phyloP scores from a whole-genome alignment of 2,113 vertebrate species.

The Alaudala cheleensis region DNA sequence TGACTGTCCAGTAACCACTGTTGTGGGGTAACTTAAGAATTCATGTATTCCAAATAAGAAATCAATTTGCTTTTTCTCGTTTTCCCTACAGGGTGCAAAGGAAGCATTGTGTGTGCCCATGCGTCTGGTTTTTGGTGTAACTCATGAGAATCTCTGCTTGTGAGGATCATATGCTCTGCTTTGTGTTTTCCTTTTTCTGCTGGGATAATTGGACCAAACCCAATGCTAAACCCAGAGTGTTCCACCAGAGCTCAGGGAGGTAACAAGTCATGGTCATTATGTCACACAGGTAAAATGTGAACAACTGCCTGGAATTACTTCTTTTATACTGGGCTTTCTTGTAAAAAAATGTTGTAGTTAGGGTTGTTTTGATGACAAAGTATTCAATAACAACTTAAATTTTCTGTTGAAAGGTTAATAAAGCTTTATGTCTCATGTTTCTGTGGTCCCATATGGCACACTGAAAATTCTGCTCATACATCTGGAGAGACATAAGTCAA shows the following conservation, averaged over 20 bases:
- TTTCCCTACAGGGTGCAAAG: background rate
- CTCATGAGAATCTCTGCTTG: background rate
- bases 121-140: rapidly evolving
- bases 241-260: background rate
- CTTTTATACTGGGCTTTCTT: background rate
- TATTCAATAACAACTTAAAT: background rate
- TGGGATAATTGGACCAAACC: background rate
- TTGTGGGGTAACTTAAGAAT: background rate
- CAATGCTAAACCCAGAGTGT: background rate
- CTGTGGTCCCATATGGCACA: background rate
- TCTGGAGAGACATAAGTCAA: constrained; percentile 7
- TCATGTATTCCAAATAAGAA: background rate
- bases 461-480: background rate
- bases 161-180: background rate
- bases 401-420: constrained; percentile 5
- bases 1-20: background rate
- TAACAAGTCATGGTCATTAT: background rate
- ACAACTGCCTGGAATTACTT: background rate
- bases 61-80: background rate
- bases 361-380: background rate
- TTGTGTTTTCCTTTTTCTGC: background rate
- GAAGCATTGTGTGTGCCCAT: rapidly evolving
- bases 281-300: background rate
- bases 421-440: background rate
- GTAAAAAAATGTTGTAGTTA: background rate